A percentile compares a stretch with the other conserved stretches of the same genome.
Conservation (phyloP, 2,113 vertebrate species). For the Anarhynchus alexandrinus region DNA sequence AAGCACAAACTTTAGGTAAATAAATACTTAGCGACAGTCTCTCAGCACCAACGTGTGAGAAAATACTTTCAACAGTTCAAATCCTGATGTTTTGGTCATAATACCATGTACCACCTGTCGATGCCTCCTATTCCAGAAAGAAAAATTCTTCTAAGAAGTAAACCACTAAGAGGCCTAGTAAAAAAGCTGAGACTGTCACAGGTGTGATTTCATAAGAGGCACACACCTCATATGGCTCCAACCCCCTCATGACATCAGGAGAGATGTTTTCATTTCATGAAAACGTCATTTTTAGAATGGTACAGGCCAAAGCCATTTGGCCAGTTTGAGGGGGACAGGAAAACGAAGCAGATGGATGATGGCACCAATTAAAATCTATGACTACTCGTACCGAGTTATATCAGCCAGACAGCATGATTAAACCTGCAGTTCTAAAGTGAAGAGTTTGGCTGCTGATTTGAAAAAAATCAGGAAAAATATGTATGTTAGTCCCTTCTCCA, state of each 20-base stretch:
- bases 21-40: neutral
- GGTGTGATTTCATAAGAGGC: neutral
- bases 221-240: neutral
- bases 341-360: neutral
- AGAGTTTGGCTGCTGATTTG: neutral
- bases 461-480: neutral
- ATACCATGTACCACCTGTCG: neutral
- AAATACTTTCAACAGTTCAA: neutral
- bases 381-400: neutral
- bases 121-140: neutral
- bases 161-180: neutral
- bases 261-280: neutral
- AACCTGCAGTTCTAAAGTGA: neutral
- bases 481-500: neutral
- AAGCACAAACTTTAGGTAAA: conserved; percentile 23
- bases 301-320: neutral
- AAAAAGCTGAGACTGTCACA: neutral
- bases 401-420: neutral
- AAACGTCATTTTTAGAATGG: neutral
- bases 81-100: neutral
- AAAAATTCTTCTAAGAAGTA: neutral
- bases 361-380: neutral
- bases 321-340: neutral
- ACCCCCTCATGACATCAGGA: neutral
- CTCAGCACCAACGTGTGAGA: neutral